These are phyloP conservation scores for Babylonia areolata DNA, from an alignment of 1,140 invertebrate genomes.

Conservation along the genomic window DNA sequence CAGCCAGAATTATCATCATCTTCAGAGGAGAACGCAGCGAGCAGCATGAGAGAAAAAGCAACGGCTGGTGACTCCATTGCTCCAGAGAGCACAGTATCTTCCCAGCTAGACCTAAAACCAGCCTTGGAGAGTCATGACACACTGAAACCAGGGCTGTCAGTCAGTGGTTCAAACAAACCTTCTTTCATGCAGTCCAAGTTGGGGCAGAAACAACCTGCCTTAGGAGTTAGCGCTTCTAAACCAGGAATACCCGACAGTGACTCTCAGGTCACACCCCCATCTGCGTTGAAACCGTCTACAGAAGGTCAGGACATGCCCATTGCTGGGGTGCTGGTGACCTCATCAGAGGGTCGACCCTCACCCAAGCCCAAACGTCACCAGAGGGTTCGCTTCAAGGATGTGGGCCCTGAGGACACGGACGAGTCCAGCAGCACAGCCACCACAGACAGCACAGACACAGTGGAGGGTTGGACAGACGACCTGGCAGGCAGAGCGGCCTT, in stretches of 20 bases:
- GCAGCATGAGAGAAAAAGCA: too few relatives aligned
- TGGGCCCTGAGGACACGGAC: conserved; percentile 36
- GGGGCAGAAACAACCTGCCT: neutral
- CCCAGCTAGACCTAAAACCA: neutral
- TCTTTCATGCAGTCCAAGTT: neutral
- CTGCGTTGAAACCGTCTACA: neutral
- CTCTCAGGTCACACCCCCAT: neutral
- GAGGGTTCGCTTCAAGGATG: conserved; percentile 47
- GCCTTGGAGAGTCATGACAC: neutral
- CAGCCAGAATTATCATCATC: neutral
- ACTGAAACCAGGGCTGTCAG: neutral
- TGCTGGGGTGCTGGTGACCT: neutral
- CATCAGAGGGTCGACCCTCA: neutral
- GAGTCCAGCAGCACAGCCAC: conserved; percentile 27
- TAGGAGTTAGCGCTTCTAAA: too few relatives aligned
- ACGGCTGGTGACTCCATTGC: neutral
- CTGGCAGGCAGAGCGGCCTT: neutral
- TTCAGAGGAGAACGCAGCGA: neutral
- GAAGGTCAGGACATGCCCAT: neutral
- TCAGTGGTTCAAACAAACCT: neutral
- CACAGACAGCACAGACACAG: conserved; percentile 29
- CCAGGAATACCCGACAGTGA: neutral
- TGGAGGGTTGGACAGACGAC: neutral
- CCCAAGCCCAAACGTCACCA: conserved; percentile 35
- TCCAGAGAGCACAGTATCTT: neutral